phyloP scores from a whole-genome alignment of 2,888 invertebrate species.

The Pammene fasciana region DNA sequence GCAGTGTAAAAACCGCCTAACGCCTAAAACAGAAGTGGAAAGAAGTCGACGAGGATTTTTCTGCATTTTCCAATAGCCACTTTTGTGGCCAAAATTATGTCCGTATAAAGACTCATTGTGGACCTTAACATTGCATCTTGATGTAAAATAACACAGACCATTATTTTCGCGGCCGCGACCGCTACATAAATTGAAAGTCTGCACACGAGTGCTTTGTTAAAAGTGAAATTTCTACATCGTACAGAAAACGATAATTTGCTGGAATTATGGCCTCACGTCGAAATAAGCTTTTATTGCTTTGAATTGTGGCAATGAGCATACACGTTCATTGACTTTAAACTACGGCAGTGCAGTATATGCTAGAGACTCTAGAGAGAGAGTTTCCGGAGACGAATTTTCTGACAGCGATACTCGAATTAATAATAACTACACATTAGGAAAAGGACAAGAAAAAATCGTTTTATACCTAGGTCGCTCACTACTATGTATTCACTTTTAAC shows the following conservation, averaged over 20 bases:
- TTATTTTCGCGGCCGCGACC: neutral
- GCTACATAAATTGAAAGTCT: constrained; percentile 8
- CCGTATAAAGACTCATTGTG: neutral
- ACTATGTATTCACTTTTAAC: no score
- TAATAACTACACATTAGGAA: no score
- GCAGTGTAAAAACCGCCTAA: no score
- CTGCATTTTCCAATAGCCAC: no score
- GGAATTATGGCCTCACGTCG: constrained; percentile 20
- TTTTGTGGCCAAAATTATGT: no score
- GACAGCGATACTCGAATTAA: neutral
- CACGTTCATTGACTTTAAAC: constrained; percentile 1
- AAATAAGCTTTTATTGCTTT: constrained; percentile 12
- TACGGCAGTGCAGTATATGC: neutral
- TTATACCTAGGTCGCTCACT: no score
- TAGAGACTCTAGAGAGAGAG: no score
- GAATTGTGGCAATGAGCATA: constrained; percentile 5
- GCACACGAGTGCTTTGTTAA: neutral
- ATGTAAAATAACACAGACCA: constrained; percentile 8
- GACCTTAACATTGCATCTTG: neutral
- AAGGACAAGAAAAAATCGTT: no score
- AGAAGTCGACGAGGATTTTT: no score
- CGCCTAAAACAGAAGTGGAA: no score
- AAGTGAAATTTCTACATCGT: constrained; percentile 14
- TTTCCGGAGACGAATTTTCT: neutral
- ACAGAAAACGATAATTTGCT: constrained; percentile 9